Evolutionary conservation across 2,113 vertebrate species (phyloP).

Genomic region (Xiphophorus couchianus): DNA sequence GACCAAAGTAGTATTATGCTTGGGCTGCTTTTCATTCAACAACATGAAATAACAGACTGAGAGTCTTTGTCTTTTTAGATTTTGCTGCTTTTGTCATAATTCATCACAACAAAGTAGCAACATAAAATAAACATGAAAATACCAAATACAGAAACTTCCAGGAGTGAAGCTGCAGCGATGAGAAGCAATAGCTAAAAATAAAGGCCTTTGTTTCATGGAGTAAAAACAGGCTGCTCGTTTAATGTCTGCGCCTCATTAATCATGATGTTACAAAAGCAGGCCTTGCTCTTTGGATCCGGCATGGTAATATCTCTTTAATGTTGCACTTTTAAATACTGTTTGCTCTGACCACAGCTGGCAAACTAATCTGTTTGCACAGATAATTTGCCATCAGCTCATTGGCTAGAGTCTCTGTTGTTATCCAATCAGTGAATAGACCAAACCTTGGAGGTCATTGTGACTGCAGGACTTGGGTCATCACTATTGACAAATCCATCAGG

Average conservation of each 20-base stretch:
- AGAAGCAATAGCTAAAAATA: not conserved
- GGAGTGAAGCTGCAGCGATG: constrained; percentile 3
- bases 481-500: constrained; percentile 51
- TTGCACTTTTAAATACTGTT: constrained; percentile 37
- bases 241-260: not conserved
- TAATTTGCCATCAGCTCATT: constrained; percentile 53
- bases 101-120: not conserved
- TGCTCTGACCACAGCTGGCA: constrained; percentile 43
- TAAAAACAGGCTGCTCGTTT: not conserved
- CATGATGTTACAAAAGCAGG: constrained; percentile 12
- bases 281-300: constrained; percentile 19
- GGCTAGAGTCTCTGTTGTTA: constrained; percentile 29
- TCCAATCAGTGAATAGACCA: constrained; percentile 28
- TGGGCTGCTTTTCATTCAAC: not conserved
- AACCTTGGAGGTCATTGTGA: constrained; percentile 36
- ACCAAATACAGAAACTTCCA: constrained; percentile 7
- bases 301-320: constrained; percentile 9
- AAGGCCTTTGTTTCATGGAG: not conserved
- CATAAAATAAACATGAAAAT: constrained; percentile 16
- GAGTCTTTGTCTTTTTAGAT: not conserved
- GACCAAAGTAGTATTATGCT: not conserved
- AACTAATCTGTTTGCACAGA: constrained; percentile 53
- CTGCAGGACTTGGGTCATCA: constrained; percentile 21
- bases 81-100: not conserved
- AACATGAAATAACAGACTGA: constrained; percentile 7